A percentile compares a stretch with the other conserved stretches of the same genome.
These are phyloP conservation scores for Drosophila pallidifrons DNA, from an alignment of 1,140 invertebrate species.

Conservation along the genomic window DNA sequence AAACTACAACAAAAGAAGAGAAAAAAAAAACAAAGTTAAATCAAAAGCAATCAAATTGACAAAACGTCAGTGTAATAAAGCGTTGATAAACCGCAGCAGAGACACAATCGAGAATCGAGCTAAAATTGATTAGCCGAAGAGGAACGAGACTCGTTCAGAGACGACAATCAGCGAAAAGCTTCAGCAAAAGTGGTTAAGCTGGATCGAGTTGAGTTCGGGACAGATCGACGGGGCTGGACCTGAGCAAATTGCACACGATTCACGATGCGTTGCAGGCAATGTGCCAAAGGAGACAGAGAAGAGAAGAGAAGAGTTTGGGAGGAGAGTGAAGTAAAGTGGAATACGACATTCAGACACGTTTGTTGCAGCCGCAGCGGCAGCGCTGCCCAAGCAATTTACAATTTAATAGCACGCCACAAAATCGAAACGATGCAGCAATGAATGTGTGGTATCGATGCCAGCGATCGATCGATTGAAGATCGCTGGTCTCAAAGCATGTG, in stretches of 20 bases:
- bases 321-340: conserved; percentile 6
- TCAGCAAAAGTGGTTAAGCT: conserved; percentile 51
- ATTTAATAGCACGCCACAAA: conserved; percentile 81
- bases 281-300: not conserved
- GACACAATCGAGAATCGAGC: conserved; percentile 25
- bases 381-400: conserved; percentile 78
- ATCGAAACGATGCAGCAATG: conserved; percentile 49
- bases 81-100: conserved; percentile 79
- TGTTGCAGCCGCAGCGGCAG: conserved; percentile 62
- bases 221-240: conserved; percentile 28
- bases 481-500: conserved; percentile 6
- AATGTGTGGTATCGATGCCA: not conserved
- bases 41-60: conserved; percentile 84
- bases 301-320: not conserved
- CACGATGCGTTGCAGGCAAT: conserved; percentile 53
- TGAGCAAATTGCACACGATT: conserved; percentile 75
- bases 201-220: conserved; percentile 27
- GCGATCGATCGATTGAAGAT: conserved; percentile 49
- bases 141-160: conserved; percentile 9
- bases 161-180: conserved; percentile 56
- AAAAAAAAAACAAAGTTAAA: conserved; percentile 51
- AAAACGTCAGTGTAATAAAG: conserved; percentile 83
- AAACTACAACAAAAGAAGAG: too few species aligned
- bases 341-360: conserved; percentile 82
- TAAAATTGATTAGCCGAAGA: not conserved